Conservation (phyloP, 2,888 invertebrate genomes). For the Tetramorium bicarinatum region DNA sequence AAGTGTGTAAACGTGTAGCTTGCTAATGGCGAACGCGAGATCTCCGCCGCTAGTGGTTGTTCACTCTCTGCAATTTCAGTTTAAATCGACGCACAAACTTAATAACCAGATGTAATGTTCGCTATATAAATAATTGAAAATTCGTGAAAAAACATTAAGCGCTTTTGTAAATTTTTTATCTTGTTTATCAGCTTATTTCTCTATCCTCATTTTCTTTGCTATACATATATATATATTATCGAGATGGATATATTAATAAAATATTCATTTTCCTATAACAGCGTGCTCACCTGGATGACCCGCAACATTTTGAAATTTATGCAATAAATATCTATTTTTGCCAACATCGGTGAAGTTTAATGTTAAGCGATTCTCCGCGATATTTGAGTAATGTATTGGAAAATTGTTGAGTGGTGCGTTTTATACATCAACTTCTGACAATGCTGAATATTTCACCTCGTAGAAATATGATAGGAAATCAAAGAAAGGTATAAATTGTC, state of each 20-base stretch:
- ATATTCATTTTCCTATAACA: background rate
- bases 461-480: background rate
- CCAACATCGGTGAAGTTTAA: background rate
- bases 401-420: background rate
- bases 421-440: background rate
- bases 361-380: constrained; percentile 4
- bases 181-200: background rate
- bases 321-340: background rate
- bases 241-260: background rate
- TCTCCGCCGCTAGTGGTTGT: constrained; percentile 1
- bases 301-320: constrained; percentile 8
- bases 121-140: background rate
- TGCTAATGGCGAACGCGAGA: constrained; percentile 42
- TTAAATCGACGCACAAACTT: constrained; percentile 18
- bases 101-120: background rate
- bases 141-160: background rate
- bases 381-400: background rate
- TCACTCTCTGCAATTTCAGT: constrained; percentile 41
- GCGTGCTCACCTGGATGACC: background rate
- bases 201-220: background rate
- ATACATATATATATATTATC: background rate
- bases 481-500: background rate
- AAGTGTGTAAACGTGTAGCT: constrained; percentile 44
- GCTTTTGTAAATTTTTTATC: background rate
- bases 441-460: background rate